Evolutionary conservation across 1,140 invertebrate species (phyloP), one percentile per base, ranked within the genome.

Genomic region (Drosophila dunni): DNA sequence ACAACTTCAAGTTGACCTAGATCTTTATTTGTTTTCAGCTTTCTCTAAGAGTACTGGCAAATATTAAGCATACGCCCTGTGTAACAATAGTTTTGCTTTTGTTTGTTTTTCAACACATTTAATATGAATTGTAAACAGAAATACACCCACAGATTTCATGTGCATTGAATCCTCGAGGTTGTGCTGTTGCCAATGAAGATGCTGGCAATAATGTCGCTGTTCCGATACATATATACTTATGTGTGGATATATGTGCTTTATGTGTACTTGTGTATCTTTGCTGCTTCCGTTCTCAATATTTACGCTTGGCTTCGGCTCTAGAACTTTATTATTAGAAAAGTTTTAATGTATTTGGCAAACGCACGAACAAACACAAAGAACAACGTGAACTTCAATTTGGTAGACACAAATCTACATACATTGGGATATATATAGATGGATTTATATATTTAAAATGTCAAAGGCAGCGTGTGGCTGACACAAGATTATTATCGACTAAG

Each of bases 321-420:
- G 68, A 86, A 89, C 65, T 89, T 86, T 88, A 54, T 86, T 86
- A 86, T 86, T 86, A 89, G 84, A 86, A 86, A 86, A 86, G 72
- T 89, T 86, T 86, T 83, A 86, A 86, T 86, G 80, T 80, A 71
- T 54, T 69, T 83, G 53, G 61, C 71, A 79, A 85, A 77, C 75
- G 79, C 79, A 81, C 69, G 79, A 84, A 36, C 62, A 61, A 56
- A 54, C 54, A 13, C 34, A 11, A 17, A 48, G 42, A 58, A 73
- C 58, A 60, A 48, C 64, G 38, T 67, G 34, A 15, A n/a, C 45
- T 33, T 33, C 36, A 11, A 29, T 34, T 11, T 34, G n/a, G 29
- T 7, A 29, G 24, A 34, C 7, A 5, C 50, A 34, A 13, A 51
- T 13, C 50, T 13, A 48, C 48, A 29, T 53, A 44, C 17, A 36